Percentiles rank a stretch among this genome's conserved stretches.
phyloP scores from a whole-genome alignment of 2,888 invertebrate genomes.

The Phania funesta region DNA sequence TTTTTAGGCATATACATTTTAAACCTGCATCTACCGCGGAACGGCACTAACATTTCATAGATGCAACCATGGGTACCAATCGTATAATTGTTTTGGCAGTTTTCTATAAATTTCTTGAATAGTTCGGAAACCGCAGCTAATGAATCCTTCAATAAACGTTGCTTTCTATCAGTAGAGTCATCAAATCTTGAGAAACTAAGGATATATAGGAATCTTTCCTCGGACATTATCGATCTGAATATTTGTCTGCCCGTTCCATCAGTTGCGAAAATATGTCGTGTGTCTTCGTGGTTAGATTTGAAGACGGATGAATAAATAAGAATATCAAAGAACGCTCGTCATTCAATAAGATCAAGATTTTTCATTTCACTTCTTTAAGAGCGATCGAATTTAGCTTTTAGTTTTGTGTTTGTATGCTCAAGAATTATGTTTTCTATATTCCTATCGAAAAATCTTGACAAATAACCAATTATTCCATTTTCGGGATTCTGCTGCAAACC shows the following conservation, averaged over 20 bases:
- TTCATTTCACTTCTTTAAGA: too few species aligned
- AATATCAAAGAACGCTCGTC: too few species aligned
- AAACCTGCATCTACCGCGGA: constrained; percentile 65
- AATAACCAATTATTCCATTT: constrained; percentile 9
- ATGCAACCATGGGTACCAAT: constrained; percentile 57
- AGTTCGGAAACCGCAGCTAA: constrained; percentile 55
- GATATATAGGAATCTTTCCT: constrained; percentile 9
- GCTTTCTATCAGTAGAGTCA: too few species aligned
- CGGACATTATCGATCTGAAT: constrained; percentile 41
- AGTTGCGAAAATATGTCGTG: too few species aligned
- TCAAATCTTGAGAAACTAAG: too few species aligned
- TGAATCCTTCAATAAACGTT: constrained; percentile 38
- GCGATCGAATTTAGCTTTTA: too few species aligned
- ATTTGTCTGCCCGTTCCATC: too few species aligned
- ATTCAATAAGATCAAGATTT: too few species aligned
- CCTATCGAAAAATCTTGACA: background rate
- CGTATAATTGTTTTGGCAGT: constrained; percentile 31
- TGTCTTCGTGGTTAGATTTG: too few species aligned
- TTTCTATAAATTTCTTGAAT: constrained; percentile 47
- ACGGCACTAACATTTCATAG: constrained; percentile 65
- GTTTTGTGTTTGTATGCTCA: too few species aligned
- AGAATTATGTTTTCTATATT: constrained; percentile 19
- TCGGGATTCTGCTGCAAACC: background rate
- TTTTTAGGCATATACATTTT: constrained; percentile 64
- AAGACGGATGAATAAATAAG: constrained; percentile 35